phyloP scores from a whole-genome alignment of 2,797 vertebrate species.

The Pangasius djambal region DNA sequence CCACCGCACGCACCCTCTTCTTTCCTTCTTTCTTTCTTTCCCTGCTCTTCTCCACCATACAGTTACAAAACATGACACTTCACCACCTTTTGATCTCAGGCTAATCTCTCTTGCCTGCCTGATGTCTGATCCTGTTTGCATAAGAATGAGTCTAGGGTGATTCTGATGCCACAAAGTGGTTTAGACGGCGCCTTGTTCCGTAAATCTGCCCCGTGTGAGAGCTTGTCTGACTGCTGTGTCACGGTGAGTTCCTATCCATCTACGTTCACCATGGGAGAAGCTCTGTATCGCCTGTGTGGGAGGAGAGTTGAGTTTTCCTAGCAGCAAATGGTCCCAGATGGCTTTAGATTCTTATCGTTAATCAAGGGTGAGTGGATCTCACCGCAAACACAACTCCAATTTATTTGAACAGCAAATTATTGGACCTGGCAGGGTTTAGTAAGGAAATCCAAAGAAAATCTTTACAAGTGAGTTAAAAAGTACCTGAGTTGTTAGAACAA shows the following conservation, averaged over 20 bases:
- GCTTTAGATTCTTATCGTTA: slow-evolving; percentile 41
- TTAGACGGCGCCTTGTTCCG: slow-evolving; percentile 69
- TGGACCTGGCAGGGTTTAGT: slow-evolving; percentile 12
- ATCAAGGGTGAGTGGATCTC: slow-evolving; percentile 38
- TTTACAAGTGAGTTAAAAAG: not conserved
- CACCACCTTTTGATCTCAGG: slow-evolving; percentile 78
- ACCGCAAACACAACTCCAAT: slow-evolving; percentile 28
- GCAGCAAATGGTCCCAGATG: slow-evolving; percentile 36
- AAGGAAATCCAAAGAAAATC: slow-evolving; percentile 11
- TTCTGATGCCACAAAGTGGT: slow-evolving; percentile 78
- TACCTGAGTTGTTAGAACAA: slow-evolving; percentile 5
- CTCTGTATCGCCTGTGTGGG: slow-evolving; percentile 26
- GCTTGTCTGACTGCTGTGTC: slow-evolving; percentile 25
- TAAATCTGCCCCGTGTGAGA: slow-evolving; percentile 52
- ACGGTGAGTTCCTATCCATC: slow-evolving; percentile 25
- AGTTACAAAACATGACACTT: slow-evolving; percentile 76
- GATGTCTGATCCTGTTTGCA: slow-evolving; percentile 78
- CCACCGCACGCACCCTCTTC: not conserved
- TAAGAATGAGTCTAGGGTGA: slow-evolving; percentile 77
- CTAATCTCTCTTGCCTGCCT: slow-evolving; percentile 82
- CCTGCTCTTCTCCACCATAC: slow-evolving; percentile 64
- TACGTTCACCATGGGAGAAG: slow-evolving; percentile 34
- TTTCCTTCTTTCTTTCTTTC: slow-evolving; percentile 55
- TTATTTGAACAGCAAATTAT: slow-evolving; percentile 35
- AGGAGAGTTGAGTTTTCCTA: slow-evolving; percentile 33